Evolutionary conservation across 2,797 vertebrate species (phyloP).

Genomic region (Synaphobranchus kaupii): DNA sequence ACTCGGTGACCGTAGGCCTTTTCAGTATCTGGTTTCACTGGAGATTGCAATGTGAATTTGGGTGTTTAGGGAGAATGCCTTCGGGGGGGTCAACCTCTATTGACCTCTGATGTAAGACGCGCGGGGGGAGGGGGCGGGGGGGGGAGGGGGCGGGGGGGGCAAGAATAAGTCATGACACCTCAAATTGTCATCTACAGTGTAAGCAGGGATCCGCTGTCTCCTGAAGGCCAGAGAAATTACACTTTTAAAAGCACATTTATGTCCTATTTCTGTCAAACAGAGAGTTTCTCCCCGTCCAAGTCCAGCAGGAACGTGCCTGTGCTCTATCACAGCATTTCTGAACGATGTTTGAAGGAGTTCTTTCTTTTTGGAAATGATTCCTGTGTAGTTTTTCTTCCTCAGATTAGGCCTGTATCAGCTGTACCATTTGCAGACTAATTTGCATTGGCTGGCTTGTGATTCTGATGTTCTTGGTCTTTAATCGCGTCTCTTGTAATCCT

Average conservation of each 20-base stretch:
- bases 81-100: not conserved
- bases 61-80: too few species aligned
- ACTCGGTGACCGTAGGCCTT: not conserved
- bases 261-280: not conserved
- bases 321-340: slow-evolving; percentile 18
- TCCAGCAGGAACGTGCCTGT: not conserved
- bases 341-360: slow-evolving; percentile 24
- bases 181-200: not conserved
- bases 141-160: not conserved
- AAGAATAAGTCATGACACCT: not conserved
- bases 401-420: slow-evolving; percentile 44
- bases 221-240: not conserved
- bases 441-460: slow-evolving; percentile 41
- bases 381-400: slow-evolving; percentile 27
- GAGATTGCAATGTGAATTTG: too few species aligned
- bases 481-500: too few species aligned
- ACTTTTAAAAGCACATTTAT: not conserved
- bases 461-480: too few species aligned
- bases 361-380: too few species aligned
- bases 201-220: not conserved
- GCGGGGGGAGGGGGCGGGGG: not conserved
- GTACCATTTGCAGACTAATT: slow-evolving; percentile 44
- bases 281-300: not conserved
- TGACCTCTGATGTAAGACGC: not conserved
- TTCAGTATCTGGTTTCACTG: too few species aligned